phyloP scores from a whole-genome alignment of 2,888 invertebrate species.

The Mellilla xanthometata region DNA sequence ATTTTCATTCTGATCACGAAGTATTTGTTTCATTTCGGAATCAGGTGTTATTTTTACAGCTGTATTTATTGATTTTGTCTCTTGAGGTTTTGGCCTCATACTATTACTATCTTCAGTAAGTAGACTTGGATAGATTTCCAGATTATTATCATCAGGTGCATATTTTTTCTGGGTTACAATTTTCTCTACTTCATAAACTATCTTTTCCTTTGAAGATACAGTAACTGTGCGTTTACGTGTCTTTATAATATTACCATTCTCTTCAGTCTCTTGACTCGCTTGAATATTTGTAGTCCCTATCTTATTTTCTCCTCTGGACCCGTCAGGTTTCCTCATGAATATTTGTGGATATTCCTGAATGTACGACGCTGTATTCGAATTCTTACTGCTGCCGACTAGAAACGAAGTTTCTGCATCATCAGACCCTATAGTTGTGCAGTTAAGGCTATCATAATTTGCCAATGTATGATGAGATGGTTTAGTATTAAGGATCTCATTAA shows the following conservation, averaged over 20 bases:
- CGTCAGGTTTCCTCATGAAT: constrained; percentile 62
- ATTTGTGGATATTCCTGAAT: constrained; percentile 69
- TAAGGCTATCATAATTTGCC: constrained; percentile 29
- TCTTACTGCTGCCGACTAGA: constrained; percentile 51
- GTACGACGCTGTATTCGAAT: constrained; percentile 54
- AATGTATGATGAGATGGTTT: constrained; percentile 24
- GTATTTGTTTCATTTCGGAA: neutral
- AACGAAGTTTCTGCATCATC: constrained; percentile 58
- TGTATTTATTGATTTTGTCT: neutral
- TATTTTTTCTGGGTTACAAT: constrained; percentile 14
- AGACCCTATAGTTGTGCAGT: constrained; percentile 37
- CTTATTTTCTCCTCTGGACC: constrained; percentile 27
- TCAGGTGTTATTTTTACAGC: neutral
- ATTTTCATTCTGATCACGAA: neutral
- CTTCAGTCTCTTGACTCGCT: constrained; percentile 23
- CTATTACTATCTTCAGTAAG: neutral
- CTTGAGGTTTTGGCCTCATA: neutral
- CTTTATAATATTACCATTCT: constrained; percentile 16
- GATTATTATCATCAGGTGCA: constrained; percentile 9
- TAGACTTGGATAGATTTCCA: constrained; percentile 5
- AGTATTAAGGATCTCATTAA: constrained; percentile 33
- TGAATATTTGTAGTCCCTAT: constrained; percentile 23
- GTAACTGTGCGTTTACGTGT: constrained; percentile 23
- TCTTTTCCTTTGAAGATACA: constrained; percentile 21
- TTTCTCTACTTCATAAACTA: constrained; percentile 11